Evolutionary conservation across 1,140 invertebrate genomes (phyloP).

Genomic region (Mactra quadrangularis): DNA sequence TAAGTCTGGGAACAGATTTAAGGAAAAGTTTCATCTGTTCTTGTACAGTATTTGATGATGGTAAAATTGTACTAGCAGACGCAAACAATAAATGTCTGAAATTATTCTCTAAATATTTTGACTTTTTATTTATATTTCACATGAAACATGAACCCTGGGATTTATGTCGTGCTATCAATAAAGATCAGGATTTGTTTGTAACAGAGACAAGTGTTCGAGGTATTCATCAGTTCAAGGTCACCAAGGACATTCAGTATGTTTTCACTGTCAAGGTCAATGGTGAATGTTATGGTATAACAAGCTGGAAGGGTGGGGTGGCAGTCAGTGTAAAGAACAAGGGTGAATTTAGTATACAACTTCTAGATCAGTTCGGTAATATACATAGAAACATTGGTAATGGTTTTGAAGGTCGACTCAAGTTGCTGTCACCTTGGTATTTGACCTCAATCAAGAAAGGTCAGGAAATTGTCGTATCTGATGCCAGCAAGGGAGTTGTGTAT

Average conservation of each 20-base stretch:
- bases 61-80: constrained; percentile 43
- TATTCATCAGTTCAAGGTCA: constrained; percentile 46
- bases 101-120: constrained; percentile 50
- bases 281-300: constrained; percentile 53
- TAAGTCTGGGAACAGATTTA: constrained; percentile 18
- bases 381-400: constrained; percentile 38
- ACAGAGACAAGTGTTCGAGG: constrained; percentile 35
- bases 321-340: constrained; percentile 41
- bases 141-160: constrained; percentile 58
- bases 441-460: constrained; percentile 17
- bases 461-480: constrained; percentile 38
- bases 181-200: constrained; percentile 29
- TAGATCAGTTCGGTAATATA: constrained; percentile 56
- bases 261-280: constrained; percentile 54
- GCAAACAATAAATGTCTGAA: constrained; percentile 52
- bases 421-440: constrained; percentile 48
- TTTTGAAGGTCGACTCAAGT: constrained; percentile 1
- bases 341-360: constrained; percentile 28
- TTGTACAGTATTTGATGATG: constrained; percentile 30
- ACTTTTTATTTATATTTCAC: constrained; percentile 31
- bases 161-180: constrained; percentile 39
- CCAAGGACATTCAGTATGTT: constrained; percentile 41
- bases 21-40: constrained; percentile 54
- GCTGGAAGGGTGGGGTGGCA: constrained; percentile 47
- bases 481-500: constrained; percentile 26